Evolutionary conservation across 2,888 invertebrate genomes (phyloP).

Genomic region (Leucophora obtusa): DNA sequence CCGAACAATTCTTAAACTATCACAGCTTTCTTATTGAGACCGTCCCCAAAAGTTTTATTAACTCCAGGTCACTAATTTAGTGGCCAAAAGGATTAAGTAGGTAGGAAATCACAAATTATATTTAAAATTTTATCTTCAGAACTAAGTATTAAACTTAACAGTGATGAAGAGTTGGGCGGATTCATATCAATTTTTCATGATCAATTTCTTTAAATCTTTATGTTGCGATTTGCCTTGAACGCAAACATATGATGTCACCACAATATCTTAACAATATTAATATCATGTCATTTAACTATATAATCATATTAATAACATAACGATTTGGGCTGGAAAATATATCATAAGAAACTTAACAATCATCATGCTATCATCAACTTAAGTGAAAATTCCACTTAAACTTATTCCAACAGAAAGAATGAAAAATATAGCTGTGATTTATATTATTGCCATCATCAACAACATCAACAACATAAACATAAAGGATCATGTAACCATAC

Average conservation of each 20-base stretch:
- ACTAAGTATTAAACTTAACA: no score
- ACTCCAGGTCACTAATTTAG: no score
- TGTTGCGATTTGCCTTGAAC: no score
- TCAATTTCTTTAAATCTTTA: no score
- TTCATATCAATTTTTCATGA: no score
- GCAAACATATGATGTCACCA: slow-evolving; percentile 57
- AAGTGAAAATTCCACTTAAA: slow-evolving; percentile 62
- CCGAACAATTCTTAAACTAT: no score
- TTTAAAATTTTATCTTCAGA: no score
- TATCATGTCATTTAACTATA: slow-evolving; percentile 41
- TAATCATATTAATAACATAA: slow-evolving; percentile 54
- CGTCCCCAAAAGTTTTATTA: no score
- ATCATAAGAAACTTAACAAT: slow-evolving; percentile 47
- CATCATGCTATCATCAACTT: slow-evolving; percentile 62
- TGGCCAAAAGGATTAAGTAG: no score
- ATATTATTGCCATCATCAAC: slow-evolving; percentile 55
- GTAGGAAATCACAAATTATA: no score
- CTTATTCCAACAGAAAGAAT: slow-evolving; percentile 9
- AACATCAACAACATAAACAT: slow-evolving; percentile 49
- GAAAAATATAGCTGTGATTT: slow-evolving; percentile 48
- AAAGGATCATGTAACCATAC: slow-evolving; percentile 46
- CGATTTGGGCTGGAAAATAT: slow-evolving; percentile 26
- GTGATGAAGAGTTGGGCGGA: no score
- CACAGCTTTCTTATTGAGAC: no score
- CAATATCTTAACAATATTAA: slow-evolving; percentile 43